Evolutionary conservation across 2,113 vertebrate genomes (phyloP).

Genomic region (Proterorhinus semilunaris): DNA sequence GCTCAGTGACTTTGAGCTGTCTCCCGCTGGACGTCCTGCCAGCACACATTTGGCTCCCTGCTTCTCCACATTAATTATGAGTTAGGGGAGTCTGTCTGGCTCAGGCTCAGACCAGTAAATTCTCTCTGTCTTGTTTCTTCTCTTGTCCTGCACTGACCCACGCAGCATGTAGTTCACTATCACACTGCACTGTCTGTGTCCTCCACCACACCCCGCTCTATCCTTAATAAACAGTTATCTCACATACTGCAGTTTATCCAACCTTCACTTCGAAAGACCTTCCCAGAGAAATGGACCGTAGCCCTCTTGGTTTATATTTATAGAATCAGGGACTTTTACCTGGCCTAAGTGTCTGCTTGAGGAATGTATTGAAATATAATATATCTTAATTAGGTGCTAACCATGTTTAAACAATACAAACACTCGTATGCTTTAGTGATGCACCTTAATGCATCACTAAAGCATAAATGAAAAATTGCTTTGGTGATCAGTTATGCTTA

Average conservation of each 20-base stretch:
- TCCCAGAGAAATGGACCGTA: not conserved
- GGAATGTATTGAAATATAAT: not conserved
- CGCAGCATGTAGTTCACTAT: not conserved
- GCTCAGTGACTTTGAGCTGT: constrained; percentile 45
- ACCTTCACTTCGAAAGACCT: constrained; percentile 9
- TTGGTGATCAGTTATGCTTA: not conserved
- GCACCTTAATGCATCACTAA: no score
- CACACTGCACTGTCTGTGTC: constrained; percentile 1
- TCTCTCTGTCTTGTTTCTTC: constrained; percentile 4
- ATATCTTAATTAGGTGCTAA: no score
- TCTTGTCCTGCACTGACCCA: constrained; percentile 22
- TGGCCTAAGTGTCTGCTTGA: not conserved
- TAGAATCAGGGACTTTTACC: constrained; percentile 4
- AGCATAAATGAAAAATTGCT: no score
- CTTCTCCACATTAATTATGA: constrained; percentile 43
- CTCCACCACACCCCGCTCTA: not conserved
- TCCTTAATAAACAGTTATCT: not conserved
- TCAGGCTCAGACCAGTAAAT: constrained; percentile 23
- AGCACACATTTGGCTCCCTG: constrained; percentile 43
- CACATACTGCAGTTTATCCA: not conserved
- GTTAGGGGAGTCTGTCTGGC: constrained; percentile 27
- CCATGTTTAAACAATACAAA: no score
- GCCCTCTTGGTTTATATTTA: not conserved
- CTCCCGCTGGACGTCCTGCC: constrained; percentile 28
- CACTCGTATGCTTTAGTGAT: no score